Evolutionary conservation across 2,797 vertebrate species (phyloP), one percentile per base, ranked within the genome.

Genomic region (Eremophila alpestris): DNA sequence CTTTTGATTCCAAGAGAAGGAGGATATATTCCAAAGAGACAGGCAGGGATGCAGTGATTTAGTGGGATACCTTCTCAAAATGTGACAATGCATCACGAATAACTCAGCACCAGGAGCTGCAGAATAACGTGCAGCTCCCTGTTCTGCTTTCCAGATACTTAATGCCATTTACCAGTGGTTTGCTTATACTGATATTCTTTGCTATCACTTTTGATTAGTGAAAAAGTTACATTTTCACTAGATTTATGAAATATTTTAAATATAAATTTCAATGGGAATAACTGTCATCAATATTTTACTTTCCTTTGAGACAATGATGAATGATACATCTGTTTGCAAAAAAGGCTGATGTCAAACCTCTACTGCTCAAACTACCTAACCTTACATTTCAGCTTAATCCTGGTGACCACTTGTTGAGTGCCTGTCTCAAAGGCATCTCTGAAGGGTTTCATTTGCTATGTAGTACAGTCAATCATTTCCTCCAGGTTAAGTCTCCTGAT

Each of bases 51-150:
- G 10, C 4, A 27, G 34, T 15, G 26, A 16, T 90, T 62, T 55
- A 58, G 19, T 6, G 55, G 11, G 43, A 29, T 7, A 41, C 7
- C 20, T 76, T 63, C 56, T 80, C 0, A 0, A 84, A 92, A 52
- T 0, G 2, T 41, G 54, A 14, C 2, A 7, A 8, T 14, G 7
- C 12, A 32, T 34, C 38, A 74, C 13, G 38, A 69, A 58, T 2
- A 82, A n/a, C 22, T 45, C 4, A 6, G 63, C 19, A 67, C 15
- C 23, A 63, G 70, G 49, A 60, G 56, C 30, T 77, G n/a, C 45
- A 81, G 43, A 64, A 67, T 12, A 45, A 80, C 7, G 2, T 32
- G 24, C 30, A 83, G n/a, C 11, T 73, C 26, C 32, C 24, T 76
- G 11, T 48, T 60, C 64, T 65, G 6, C 43, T 68, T 87, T 64